These are phyloP conservation scores for Tragelaphus buxtoni DNA, from an alignment of 2,113 vertebrate species.

Conservation along the genomic window DNA sequence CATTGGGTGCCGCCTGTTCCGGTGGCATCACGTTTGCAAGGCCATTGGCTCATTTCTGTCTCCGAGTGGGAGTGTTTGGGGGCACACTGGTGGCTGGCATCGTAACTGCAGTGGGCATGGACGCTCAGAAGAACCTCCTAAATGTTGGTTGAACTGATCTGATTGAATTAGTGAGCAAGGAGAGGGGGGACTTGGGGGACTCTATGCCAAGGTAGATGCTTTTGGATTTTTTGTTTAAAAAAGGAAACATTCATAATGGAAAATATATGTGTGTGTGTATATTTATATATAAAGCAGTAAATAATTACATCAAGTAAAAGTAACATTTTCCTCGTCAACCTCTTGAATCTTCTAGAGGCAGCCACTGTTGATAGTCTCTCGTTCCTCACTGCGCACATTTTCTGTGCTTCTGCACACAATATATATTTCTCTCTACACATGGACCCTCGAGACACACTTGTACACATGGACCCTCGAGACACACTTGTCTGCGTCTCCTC, in stretches of 20 bases:
- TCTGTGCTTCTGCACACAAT: fast-evolving
- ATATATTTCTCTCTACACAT: background rate
- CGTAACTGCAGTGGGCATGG: fast-evolving
- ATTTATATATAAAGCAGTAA: background rate
- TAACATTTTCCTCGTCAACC: background rate
- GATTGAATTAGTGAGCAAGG: background rate
- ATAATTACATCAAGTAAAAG: background rate
- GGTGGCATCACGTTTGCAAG: too few species aligned
- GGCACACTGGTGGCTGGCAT: background rate
- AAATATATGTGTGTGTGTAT: background rate
- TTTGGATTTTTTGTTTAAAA: background rate
- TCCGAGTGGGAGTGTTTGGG: background rate
- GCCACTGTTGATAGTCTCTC: background rate
- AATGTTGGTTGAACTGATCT: background rate
- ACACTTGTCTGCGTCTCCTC: background rate
- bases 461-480: background rate
- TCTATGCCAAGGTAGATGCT: background rate
- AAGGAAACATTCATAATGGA: background rate
- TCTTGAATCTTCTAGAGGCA: background rate
- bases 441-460: background rate
- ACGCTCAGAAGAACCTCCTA: background rate
- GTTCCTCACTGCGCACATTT: fast-evolving
- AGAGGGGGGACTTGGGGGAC: background rate
- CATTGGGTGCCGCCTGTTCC: background rate
- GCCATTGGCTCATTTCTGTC: background rate